phyloP scores from a whole-genome alignment of 2,113 vertebrate species.

The Prionailurus bengalensis region DNA sequence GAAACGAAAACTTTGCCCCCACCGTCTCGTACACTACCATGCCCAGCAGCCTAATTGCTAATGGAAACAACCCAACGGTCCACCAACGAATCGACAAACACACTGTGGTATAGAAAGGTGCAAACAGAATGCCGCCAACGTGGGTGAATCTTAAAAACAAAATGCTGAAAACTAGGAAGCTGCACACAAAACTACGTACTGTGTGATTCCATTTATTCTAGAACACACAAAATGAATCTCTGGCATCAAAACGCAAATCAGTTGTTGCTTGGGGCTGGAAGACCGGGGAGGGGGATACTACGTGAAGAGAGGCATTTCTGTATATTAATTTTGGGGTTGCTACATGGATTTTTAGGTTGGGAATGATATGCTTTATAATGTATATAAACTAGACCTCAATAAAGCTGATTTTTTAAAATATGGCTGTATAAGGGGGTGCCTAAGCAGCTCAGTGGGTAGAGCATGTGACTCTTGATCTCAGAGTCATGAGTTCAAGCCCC shows the following conservation, averaged over 20 bases:
- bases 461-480: neutral
- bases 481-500: neutral
- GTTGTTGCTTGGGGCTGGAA: neutral
- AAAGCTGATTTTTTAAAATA: neutral
- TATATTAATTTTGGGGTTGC: neutral
- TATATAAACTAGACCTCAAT: neutral
- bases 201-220: neutral
- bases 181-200: fast-evolving
- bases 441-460: no score
- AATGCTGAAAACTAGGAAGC: neutral
- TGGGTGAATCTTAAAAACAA: neutral
- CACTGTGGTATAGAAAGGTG: neutral
- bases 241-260: neutral
- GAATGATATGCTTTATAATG: neutral
- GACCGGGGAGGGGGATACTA: neutral
- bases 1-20: neutral
- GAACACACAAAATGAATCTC: neutral
- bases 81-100: neutral
- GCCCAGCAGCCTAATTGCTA: neutral
- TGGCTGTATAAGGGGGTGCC: neutral
- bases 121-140: neutral
- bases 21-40: neutral
- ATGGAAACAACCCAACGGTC: neutral
- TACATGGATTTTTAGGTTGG: neutral
- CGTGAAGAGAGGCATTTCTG: neutral